A percentile compares a stretch with the other conserved stretches of the same genome.
phyloP scores from a whole-genome alignment of 2,113 vertebrate species.

The Oostethus manadensis region DNA sequence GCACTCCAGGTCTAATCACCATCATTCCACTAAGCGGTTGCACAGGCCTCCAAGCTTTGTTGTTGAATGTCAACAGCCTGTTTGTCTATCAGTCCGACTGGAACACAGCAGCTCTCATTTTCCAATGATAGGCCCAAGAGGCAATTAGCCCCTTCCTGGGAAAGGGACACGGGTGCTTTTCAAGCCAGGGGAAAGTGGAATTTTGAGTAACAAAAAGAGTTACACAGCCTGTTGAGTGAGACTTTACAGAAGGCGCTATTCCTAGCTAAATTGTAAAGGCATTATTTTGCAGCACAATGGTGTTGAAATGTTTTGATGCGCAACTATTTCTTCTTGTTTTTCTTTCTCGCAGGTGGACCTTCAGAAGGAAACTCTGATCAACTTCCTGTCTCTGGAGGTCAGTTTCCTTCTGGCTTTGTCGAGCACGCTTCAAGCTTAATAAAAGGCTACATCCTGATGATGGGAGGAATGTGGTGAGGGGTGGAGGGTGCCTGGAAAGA shows the following conservation, averaged over 20 bases:
- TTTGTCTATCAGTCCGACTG: slow-evolving; percentile 15
- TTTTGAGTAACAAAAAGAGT: slow-evolving; percentile 21
- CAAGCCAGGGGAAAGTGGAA: slow-evolving; percentile 17
- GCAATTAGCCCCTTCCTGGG: slow-evolving; percentile 15
- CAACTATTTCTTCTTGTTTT: slow-evolving; percentile 22
- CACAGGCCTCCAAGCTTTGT: slow-evolving; percentile 2
- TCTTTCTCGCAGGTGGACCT: slow-evolving; percentile 83
- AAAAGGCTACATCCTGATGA: slow-evolving; percentile 33
- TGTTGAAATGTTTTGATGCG: slow-evolving; percentile 28
- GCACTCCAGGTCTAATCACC: slow-evolving; percentile 25
- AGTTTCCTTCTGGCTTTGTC: slow-evolving; percentile 50
- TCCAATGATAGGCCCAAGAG: slow-evolving; percentile 19
- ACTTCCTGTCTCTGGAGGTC: slow-evolving; percentile 92
- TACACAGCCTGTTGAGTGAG: slow-evolving; percentile 3
- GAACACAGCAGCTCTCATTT: slow-evolving; percentile 8
- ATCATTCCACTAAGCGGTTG: slow-evolving; percentile 18
- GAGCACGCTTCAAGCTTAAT: slow-evolving; percentile 51
- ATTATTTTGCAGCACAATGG: neutral
- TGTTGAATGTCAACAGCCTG: slow-evolving; percentile 22
- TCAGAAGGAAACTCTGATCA: slow-evolving; percentile 87
- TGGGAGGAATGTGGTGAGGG: slow-evolving; percentile 16
- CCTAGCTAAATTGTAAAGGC: slow-evolving; percentile 1
- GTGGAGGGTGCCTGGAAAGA: slow-evolving; percentile 34
- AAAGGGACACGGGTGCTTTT: slow-evolving; percentile 16
- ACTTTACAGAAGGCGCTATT: slow-evolving; percentile 6